Base-by-base conservation (phyloP, 2,797 vertebrate species). In the Centropyge bicolor region DNA sequence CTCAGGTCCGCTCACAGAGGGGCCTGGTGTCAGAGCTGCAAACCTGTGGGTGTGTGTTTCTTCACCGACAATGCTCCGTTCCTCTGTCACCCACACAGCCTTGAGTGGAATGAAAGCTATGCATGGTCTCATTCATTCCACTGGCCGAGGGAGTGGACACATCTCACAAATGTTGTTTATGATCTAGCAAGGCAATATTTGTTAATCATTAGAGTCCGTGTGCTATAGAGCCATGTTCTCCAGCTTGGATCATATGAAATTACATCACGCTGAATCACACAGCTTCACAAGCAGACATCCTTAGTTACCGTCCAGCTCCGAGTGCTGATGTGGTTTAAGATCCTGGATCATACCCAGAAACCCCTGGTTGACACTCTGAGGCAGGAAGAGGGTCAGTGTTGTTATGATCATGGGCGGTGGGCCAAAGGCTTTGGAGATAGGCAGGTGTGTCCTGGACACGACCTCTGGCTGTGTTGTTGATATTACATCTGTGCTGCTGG, bases 1-100 rank as follows among this genome's bases (percentile, higher is more conserved):
- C 64, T 64, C 79, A 5, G 48, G 46, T 72, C 62, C 19, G 17
- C 24, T 74, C 75, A 86, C 74, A 90, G 70, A 51, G 83, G 27
- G 82, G 76, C 71, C 79, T 41, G 56, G 56, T 90, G 89, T 94
- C 86, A 82, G 82, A 81, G 80, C 75, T 71, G 76, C 68, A 36
- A 69, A 78, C 84, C 80, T 57, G 93, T 93, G 90, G 94, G 94
- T 76, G 92, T 92, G 91, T 92, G 90, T 91, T 92, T 89, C 89
- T 88, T 74, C 74, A 41, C 84, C 70, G 87, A 85, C 85, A 82
- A 74, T 68, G 90, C 78, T 49, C 76, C 45, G 74, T 65, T 81
- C 66, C 69, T 76, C 65, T 16, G 20, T 83, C 89, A 70, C 91
- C 87, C 91, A 89, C 89, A 52, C 86, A 63, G 80, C 79, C 83